Evolutionary conservation across 1,140 invertebrate species (phyloP).

Genomic region (Globodera ellingtonae): DNA sequence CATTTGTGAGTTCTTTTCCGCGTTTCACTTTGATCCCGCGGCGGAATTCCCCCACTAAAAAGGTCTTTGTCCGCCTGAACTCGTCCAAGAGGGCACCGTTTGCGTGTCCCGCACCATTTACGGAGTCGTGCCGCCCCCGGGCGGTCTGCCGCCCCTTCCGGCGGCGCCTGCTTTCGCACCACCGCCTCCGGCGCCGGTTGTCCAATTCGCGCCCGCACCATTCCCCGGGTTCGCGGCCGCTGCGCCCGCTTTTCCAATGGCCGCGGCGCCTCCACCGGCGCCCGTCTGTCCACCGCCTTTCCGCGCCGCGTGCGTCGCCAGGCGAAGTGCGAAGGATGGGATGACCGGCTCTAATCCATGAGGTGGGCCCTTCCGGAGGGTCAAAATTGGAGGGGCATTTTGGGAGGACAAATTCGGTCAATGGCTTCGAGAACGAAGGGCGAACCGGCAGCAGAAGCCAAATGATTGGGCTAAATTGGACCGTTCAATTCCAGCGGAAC

Average conservation of each 20-base stretch:
- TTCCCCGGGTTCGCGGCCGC: slow-evolving; percentile 2
- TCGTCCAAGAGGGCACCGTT: slow-evolving; percentile 58
- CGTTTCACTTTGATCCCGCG: neutral
- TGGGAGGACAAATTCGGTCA: neutral
- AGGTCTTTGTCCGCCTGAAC: slow-evolving; percentile 54
- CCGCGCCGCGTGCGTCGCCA: slow-evolving; percentile 24
- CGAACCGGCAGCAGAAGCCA: neutral
- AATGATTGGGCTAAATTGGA: neutral
- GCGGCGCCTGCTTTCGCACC: slow-evolving; percentile 7
- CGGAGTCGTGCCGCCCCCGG: slow-evolving; percentile 24
- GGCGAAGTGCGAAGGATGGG: slow-evolving; percentile 21
- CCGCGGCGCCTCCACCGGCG: slow-evolving; percentile 30
- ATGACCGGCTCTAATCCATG: slow-evolving; percentile 11
- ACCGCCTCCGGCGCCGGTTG: slow-evolving; percentile 13
- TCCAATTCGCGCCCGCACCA: slow-evolving; percentile 15
- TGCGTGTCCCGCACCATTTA: slow-evolving; percentile 57
- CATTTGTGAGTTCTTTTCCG: slow-evolving; percentile 34
- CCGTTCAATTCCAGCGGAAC: neutral
- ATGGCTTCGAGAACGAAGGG: neutral
- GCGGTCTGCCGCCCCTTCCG: slow-evolving; percentile 11
- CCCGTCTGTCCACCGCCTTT: slow-evolving; percentile 26
- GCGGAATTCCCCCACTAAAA: neutral
- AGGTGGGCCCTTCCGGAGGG: slow-evolving; percentile 17
- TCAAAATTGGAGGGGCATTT: neutral
- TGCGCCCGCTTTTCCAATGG: slow-evolving; percentile 16